Base-by-base conservation (phyloP, 2,113 vertebrate genomes). In the Clarias gariepinus region DNA sequence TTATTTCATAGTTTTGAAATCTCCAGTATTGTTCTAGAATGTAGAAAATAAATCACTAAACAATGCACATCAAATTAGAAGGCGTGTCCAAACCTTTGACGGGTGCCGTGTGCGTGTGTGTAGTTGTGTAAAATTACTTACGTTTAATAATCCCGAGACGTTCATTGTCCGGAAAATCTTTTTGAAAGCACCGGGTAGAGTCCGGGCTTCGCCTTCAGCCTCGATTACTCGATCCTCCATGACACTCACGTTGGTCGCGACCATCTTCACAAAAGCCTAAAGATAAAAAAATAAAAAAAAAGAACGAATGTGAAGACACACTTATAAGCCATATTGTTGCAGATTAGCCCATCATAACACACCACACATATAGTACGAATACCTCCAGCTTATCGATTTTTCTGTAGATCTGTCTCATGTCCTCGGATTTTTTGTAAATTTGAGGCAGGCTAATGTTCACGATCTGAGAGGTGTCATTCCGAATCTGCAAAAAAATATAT, bases 341-440 rank as follows among this genome's bases (percentile, higher is more conserved):
- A 30, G 61, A 80, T 41, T 3, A 60, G 55, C n/a, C 33, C 21
- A 61, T 10, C 19, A 4, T 77, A 33, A 47, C 47, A 47, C 0
- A 25, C 10, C 2, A 63, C 5, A 74, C 16, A 61, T 36, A 71
- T 23, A 47, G 47, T 47, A 47, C 47, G 82, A 93, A 81, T 93
- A 97, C 98, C 95, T 99, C 97, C 30, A 99, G 93, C 61, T 96
- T 95, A 93, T 99, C 97, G 87, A 99, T 97, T 91, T 94, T 95
- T 92, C 94, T 91, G 91, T 98, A 98, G 81, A 99, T 94, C 28
- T 94, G 95, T 90, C 96, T 96, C 97, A 99, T 98, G 93, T 97
- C 97, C 30, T 96, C 92, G 10, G 97, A 97, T 91, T 96, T 97
- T 55, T 95, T 93, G 88, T 97, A 92, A 90, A 99, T 97, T 88